Evolutionary conservation across 2,113 vertebrate genomes (phyloP).

Genomic region (Azemiops feae): DNA sequence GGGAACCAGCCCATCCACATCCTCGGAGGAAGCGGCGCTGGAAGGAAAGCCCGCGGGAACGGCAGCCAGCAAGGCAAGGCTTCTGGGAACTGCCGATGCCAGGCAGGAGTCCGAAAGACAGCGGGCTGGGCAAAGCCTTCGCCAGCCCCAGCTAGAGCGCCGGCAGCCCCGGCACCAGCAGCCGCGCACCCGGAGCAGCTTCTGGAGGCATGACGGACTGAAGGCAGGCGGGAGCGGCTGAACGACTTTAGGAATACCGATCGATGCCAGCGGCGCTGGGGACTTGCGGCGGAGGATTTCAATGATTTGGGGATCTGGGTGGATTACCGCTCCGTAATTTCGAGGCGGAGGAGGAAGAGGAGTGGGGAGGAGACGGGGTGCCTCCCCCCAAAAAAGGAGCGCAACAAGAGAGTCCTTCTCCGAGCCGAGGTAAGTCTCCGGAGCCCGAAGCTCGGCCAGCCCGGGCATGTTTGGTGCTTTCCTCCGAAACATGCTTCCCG

Average conservation of each 20-base stretch:
- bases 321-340: conserved; percentile 56
- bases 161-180: not conserved
- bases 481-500: not conserved
- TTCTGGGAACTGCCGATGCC: conserved; percentile 61
- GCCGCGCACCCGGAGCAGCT: conserved; percentile 8
- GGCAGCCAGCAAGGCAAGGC: not conserved
- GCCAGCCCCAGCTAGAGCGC: not conserved
- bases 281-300: conserved; percentile 52
- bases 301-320: conserved; percentile 42
- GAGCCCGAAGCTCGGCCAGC: conserved; percentile 2
- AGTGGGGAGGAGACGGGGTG: not conserved
- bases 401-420: conserved; percentile 7
- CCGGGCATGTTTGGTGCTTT: not conserved
- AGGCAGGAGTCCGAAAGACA: conserved; percentile 41
- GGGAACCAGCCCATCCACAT: not conserved
- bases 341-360: not conserved
- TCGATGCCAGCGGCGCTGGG: conserved; percentile 44
- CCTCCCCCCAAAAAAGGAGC: not conserved
- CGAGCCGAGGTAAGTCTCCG: conserved; percentile 37
- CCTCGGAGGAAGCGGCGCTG: conserved; percentile 47
- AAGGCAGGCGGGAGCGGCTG: conserved; percentile 8
- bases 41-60: conserved; percentile 15
- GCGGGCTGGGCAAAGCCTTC: not conserved
- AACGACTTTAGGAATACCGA: conserved; percentile 56
- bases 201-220: conserved; percentile 21